A percentile compares a stretch with the other conserved stretches of the same genome.
Conservation (phyloP, 2,797 vertebrate species). For the Tiaroga cobitis region DNA sequence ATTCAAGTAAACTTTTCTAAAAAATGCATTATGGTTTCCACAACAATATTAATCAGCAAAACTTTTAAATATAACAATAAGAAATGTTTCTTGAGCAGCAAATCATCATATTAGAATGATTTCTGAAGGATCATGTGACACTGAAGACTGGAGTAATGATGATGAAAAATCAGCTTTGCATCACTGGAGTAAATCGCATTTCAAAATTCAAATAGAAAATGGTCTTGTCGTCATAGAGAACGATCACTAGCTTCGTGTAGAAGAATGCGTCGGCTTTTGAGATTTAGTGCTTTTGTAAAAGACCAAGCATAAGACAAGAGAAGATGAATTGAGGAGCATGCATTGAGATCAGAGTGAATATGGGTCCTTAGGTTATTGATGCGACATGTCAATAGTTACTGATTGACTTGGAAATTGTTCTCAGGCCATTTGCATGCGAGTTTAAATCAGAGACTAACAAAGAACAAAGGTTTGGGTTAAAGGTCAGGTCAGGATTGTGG, state of each 20-base stretch:
- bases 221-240: background rate
- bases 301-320: background rate
- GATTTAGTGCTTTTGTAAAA: background rate
- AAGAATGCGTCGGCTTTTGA: background rate
- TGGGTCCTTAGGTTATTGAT: conserved; percentile 42
- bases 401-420: conserved; percentile 28
- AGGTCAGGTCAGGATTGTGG: conserved; percentile 27
- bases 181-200: background rate
- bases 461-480: conserved; percentile 31
- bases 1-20: background rate
- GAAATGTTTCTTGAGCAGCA: background rate
- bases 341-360: background rate
- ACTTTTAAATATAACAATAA: background rate
- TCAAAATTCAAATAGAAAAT: background rate
- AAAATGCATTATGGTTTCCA: background rate
- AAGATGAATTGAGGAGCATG: conserved; percentile 4
- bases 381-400: conserved; percentile 28
- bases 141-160: background rate
- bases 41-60: background rate
- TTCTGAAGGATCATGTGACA: background rate
- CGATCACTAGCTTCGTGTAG: background rate
- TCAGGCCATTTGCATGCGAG: conserved; percentile 7
- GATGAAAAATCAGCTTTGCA: background rate
- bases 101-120: background rate
- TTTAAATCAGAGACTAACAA: conserved; percentile 19